phyloP scores from a whole-genome alignment of 2,113 vertebrate species.

The Sorex fumeus region DNA sequence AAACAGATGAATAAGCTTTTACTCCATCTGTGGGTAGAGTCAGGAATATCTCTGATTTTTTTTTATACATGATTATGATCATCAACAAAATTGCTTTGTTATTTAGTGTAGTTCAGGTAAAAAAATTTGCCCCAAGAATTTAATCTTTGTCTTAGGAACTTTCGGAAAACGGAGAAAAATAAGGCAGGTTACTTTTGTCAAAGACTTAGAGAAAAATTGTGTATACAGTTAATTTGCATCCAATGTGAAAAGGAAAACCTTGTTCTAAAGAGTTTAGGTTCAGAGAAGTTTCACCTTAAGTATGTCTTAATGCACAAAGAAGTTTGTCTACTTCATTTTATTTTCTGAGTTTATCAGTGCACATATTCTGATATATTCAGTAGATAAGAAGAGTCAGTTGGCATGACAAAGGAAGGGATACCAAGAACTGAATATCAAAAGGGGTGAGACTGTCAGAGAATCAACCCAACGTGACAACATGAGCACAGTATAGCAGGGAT shows the following conservation, averaged over 20 bases:
- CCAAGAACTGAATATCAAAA: neutral
- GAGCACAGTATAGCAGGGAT: accelerated
- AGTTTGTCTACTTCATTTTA: neutral
- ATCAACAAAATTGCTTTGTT: constrained; percentile 14
- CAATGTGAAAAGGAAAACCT: neutral
- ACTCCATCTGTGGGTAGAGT: constrained; percentile 22
- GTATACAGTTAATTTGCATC: neutral
- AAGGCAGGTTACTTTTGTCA: neutral
- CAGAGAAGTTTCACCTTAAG: neutral
- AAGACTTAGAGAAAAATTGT: neutral
- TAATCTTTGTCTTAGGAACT: constrained; percentile 21
- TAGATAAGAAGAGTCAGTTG: neutral
- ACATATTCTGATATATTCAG: neutral
- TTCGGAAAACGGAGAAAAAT: neutral
- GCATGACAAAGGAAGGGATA: neutral
- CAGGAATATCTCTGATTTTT: neutral
- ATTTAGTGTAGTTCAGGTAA: neutral
- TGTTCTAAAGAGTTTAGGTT: neutral
- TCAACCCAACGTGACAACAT: neutral
- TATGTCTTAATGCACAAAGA: constrained; percentile 22
- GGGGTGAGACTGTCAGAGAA: neutral
- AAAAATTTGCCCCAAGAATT: neutral
- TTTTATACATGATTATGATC: neutral
- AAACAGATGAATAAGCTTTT: constrained; percentile 52
- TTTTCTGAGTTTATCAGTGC: neutral